These are phyloP conservation scores for Megalops cyprinoides DNA, from an alignment of 2,797 vertebrate genomes.

Conservation along the genomic window DNA sequence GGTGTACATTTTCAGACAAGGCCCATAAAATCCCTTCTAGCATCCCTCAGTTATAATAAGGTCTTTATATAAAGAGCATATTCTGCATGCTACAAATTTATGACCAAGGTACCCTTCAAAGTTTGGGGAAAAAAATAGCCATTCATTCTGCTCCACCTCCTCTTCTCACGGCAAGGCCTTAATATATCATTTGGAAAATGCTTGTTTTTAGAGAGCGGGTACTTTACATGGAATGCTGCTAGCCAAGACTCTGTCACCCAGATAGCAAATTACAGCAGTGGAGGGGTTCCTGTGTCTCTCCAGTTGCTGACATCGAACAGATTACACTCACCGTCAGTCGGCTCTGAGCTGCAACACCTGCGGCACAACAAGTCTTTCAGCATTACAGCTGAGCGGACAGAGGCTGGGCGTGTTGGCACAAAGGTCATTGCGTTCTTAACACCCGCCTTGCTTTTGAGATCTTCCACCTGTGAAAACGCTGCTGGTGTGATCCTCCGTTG, in stretches of 20 bases:
- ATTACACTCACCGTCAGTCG: not conserved
- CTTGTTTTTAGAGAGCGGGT: not conserved
- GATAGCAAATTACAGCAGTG: not conserved
- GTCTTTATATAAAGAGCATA: constrained; percentile 15
- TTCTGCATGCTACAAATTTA: not conserved
- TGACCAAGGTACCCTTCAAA: not conserved
- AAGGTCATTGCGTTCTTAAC: not conserved
- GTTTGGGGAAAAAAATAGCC: not conserved
- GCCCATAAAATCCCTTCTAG: not conserved
- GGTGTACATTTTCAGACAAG: not conserved
- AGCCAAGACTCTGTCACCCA: constrained; percentile 2
- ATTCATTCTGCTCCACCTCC: not conserved
- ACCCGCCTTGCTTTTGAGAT: not conserved
- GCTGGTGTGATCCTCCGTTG: not conserved
- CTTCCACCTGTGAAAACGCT: not conserved
- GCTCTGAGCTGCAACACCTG: not conserved
- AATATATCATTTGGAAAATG: not conserved
- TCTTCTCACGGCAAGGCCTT: not conserved
- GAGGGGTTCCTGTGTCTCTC: not conserved
- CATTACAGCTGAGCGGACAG: not conserved
- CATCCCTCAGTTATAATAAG: not conserved
- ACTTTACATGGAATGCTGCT: not conserved
- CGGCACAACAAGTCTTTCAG: constrained; percentile 18
- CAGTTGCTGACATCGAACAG: not conserved
- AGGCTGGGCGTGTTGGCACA: not conserved